Evolutionary conservation across 2,113 vertebrate genomes (phyloP).

Genomic region (Scartelaos histophorus): DNA sequence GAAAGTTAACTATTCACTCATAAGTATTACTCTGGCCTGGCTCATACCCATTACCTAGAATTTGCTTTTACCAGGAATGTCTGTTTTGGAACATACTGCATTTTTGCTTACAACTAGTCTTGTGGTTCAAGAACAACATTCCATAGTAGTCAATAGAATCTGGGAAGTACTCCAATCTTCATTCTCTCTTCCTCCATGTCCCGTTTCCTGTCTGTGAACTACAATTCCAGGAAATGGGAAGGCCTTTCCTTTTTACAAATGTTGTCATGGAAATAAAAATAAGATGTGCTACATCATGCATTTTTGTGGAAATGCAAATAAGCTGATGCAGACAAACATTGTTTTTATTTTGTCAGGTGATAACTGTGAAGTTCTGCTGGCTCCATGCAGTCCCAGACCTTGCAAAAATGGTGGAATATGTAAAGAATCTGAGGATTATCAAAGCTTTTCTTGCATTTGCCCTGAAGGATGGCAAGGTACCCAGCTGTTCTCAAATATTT

Average conservation of each 20-base stretch:
- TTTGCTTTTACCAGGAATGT: constrained; percentile 22
- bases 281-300: constrained; percentile 47
- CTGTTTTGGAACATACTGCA: constrained; percentile 60
- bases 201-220: constrained; percentile 81
- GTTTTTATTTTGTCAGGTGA: constrained; percentile 76
- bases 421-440: constrained; percentile 86
- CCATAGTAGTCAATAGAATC: constrained; percentile 47
- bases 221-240: constrained; percentile 94
- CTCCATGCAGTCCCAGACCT: constrained; percentile 85
- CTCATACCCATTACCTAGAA: constrained; percentile 66
- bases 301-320: background rate
- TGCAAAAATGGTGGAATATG: constrained; percentile 90
- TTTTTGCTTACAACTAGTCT: constrained; percentile 52
- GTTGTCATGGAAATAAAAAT: constrained; percentile 84
- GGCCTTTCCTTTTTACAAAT: constrained; percentile 83
- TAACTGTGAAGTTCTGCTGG: constrained; percentile 87
- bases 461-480: constrained; percentile 94
- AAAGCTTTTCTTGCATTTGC: constrained; percentile 93
- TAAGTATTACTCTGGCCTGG: constrained; percentile 30
- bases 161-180: constrained; percentile 48
- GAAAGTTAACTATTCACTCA: constrained; percentile 32
- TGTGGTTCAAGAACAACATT: constrained; percentile 58
- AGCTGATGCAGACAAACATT: background rate
- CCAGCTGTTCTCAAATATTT: background rate
- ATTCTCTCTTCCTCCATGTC: constrained; percentile 77